A percentile compares a stretch with the other conserved stretches of the same genome.
Evolutionary conservation across 2,888 invertebrate genomes (phyloP).

Genomic region (Sinohyriopsis cumingii): DNA sequence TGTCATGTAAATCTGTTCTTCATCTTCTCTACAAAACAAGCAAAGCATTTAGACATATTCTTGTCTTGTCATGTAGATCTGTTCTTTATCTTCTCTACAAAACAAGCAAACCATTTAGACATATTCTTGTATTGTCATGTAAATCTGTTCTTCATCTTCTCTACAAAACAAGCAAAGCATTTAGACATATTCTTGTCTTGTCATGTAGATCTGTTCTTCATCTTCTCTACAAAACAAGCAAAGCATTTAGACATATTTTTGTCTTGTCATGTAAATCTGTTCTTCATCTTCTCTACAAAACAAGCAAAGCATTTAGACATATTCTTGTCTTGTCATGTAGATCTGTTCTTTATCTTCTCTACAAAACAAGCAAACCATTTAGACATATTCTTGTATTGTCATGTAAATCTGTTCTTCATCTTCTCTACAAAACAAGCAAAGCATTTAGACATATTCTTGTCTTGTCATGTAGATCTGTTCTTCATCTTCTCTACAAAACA

Average conservation of each 20-base stretch:
- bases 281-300: conserved; percentile 49
- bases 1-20: conserved; percentile 31
- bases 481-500: conserved; percentile 45
- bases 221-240: conserved; percentile 36
- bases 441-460: no score
- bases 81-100: conserved; percentile 48
- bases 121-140: no score
- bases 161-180: conserved; percentile 22
- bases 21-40: conserved; percentile 41
- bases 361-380: conserved; percentile 7
- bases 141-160: conserved; percentile 43
- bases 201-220: conserved; percentile 38
- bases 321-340: no score
- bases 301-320: no score
- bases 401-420: conserved; percentile 44
- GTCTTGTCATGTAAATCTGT: conserved; percentile 1
- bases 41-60: no score
- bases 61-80: conserved; percentile 1
- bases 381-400: no score
- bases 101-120: neutral
- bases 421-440: conserved; percentile 31
- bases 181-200: no score
- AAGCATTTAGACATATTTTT: no score
- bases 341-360: conserved; percentile 45
- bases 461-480: conserved; percentile 18